A percentile compares a stretch with the other conserved stretches of the same genome.
These are phyloP conservation scores for Cherax quadricarinatus DNA, from an alignment of 1,140 invertebrate genomes.

Conservation along the genomic window DNA sequence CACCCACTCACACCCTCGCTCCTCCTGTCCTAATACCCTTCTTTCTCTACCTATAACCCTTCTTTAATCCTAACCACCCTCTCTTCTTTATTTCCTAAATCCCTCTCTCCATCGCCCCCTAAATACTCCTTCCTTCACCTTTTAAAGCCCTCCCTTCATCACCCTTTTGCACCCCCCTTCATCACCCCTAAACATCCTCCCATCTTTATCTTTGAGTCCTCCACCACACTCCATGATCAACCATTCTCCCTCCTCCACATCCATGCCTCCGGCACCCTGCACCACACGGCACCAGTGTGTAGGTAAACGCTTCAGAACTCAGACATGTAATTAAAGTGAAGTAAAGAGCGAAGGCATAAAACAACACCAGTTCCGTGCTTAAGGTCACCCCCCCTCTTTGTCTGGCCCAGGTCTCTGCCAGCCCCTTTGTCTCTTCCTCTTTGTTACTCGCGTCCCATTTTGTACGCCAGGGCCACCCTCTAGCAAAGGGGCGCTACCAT, in stretches of 20 bases:
- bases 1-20: neutral
- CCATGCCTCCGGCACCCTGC: too few relatives aligned
- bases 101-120: too few relatives aligned
- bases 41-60: too few relatives aligned
- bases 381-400: neutral
- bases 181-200: too few relatives aligned
- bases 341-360: neutral
- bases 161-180: too few relatives aligned
- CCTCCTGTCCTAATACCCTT: too few relatives aligned
- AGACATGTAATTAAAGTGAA: neutral
- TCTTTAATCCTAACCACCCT: too few relatives aligned
- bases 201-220: too few relatives aligned
- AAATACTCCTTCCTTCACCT: neutral
- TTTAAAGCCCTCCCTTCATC: neutral
- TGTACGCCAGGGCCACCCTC: neutral
- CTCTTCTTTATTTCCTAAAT: neutral
- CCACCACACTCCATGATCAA: neutral
- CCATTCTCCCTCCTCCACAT: neutral
- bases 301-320: neutral
- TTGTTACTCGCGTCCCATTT: neutral
- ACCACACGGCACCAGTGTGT: too few relatives aligned
- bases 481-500: neutral
- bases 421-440: neutral
- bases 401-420: neutral
- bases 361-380: neutral